Conservation (phyloP, 2,888 invertebrate genomes). For the Zaprionus bogoriensis region DNA sequence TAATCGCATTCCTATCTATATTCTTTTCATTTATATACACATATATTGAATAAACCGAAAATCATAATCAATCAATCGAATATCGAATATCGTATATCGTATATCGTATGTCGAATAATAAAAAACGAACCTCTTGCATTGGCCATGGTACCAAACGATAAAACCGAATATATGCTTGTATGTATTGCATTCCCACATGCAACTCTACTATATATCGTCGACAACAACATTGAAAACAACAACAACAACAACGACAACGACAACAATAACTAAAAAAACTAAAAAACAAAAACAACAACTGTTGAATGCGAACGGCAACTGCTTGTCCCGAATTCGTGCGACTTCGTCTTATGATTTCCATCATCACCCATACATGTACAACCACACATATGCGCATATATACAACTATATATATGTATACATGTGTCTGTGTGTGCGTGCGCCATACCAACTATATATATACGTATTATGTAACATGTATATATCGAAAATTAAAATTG, state of each 20-base stretch:
- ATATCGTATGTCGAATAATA: conserved; percentile 15
- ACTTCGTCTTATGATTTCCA: conserved; percentile 66
- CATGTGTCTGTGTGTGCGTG: conserved; percentile 6
- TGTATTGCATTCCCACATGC: conserved; percentile 20
- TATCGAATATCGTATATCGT: conserved; percentile 4
- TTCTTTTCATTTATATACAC: conserved; percentile 56
- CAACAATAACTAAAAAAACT: conserved; percentile 16
- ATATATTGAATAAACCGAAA: background rate
- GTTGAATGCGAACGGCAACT: conserved; percentile 70
- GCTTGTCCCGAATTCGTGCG: conserved; percentile 61
- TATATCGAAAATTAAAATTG: conserved; percentile 54
- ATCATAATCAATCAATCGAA: conserved; percentile 5
- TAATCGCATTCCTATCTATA: conserved; percentile 59
- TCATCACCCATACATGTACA: conserved; percentile 62
- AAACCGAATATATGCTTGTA: conserved; percentile 13
- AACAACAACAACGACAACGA: conserved; percentile 5
- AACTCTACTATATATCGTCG: conserved; percentile 1
- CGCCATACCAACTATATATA: conserved; percentile 15
- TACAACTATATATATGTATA: conserved; percentile 17
- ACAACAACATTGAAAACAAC: conserved; percentile 5
- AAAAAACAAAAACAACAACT: conserved; percentile 52
- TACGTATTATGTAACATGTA: conserved; percentile 42
- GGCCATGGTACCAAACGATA: conserved; percentile 54
- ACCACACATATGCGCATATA: conserved; percentile 19
- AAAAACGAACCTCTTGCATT: conserved; percentile 34